Evolutionary conservation across 1,140 invertebrate species (phyloP), one percentile per base, ranked within the genome.

Genomic region (Drosophila pandora): DNA sequence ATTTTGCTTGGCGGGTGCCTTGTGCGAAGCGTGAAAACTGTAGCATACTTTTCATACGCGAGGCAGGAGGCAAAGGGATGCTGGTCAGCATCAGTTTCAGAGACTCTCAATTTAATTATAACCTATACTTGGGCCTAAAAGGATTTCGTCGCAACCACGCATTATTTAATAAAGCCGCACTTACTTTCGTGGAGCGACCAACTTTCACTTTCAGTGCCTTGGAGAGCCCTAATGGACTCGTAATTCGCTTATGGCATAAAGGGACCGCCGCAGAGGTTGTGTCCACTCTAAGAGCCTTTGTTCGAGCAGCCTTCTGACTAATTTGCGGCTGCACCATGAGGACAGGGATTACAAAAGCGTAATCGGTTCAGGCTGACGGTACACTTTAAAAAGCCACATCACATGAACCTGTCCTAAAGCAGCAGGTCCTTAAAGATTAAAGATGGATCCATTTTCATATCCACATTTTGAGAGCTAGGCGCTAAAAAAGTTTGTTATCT

Each of bases 161-260:
- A 78, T 83, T 83, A 83, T 85, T 85, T 53, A 78, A 85, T 85
- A 69, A 78, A 75, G 65, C 37, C 41, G 30, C 63, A 68, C 41
- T 67, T 63, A 62, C 64, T 69, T 74, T 76, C 47, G 57, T 55
- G 17, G 17, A 63, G 48, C 30, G 22, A 28, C 53, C 30, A 45
- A 39, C 43, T 48, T 57, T 30, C 47, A 68, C 50, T 22, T 23
- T 30, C 28, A 37, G 21, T 59, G 13, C 47, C 45, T 72, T 65
- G 25, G 22, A 13, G 41, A 50, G 63, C 56, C 58, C 83, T 85
- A 85, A 85, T 85, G 82, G 70, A 72, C 71, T 57, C 52, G 48
- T 85, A 85, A 85, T 85, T 85, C 82, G 82, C 64, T 85, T 87
- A 85, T 22, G 9, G 56, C 39, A 56, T 58, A 73, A 63, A 78